Conservation (phyloP, 2,113 vertebrate species). For the Grantiella picta region DNA sequence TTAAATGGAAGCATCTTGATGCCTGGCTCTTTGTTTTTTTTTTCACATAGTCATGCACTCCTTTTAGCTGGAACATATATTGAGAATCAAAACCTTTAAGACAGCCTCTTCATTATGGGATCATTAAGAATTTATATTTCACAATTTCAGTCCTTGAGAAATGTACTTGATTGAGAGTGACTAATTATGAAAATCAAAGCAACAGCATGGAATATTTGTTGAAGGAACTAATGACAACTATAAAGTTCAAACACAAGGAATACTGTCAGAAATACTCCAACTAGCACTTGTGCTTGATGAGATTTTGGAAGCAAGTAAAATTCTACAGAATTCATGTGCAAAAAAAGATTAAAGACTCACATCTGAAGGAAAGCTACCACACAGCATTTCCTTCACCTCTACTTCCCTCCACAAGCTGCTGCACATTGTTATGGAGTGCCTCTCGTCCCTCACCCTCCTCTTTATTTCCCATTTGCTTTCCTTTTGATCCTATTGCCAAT, state of each 20-base stretch:
- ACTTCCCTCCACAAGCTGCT: neutral
- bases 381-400: neutral
- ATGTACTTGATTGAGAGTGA: neutral
- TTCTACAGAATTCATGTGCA: neutral
- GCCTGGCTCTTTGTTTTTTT: neutral
- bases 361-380: neutral
- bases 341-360: neutral
- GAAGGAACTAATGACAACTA: constrained; percentile 12
- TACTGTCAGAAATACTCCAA: neutral
- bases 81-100: neutral
- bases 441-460: neutral
- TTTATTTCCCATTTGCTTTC: neutral
- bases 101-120: neutral
- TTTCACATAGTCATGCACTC: neutral
- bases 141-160: neutral
- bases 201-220: neutral
- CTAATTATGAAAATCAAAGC: constrained; percentile 44
- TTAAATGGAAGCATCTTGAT: neutral
- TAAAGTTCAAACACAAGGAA: neutral
- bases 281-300: neutral
- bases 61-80: neutral
- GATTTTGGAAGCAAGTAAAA: neutral
- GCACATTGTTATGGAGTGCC: fast-evolving
- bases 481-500: neutral
- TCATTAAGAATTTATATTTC: neutral